Conservation (phyloP, 2,797 vertebrate species). For the Anisognathus igniventris region DNA sequence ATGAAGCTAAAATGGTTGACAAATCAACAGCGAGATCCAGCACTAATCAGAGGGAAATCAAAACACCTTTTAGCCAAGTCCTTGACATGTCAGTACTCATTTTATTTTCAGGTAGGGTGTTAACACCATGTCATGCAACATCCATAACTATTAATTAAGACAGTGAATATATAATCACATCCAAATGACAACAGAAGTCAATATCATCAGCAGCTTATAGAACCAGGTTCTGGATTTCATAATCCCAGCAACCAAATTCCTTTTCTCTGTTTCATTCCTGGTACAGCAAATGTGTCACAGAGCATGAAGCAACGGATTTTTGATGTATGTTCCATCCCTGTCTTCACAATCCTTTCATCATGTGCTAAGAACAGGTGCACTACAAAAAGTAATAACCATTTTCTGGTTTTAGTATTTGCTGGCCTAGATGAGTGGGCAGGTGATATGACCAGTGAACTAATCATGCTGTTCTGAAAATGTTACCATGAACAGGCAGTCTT, state of each 20-base stretch:
- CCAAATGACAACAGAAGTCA: not conserved
- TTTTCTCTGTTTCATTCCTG: not conserved
- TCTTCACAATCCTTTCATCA: not conserved
- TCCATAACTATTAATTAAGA: slow-evolving; percentile 23
- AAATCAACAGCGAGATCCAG: not conserved
- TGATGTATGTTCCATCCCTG: not conserved
- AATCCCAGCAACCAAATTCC: not conserved
- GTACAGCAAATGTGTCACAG: not conserved
- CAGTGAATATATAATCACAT: not conserved
- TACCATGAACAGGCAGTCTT: not conserved
- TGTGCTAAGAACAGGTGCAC: not conserved
- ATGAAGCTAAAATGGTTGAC: not conserved
- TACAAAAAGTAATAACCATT: not conserved
- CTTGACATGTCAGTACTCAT: not conserved
- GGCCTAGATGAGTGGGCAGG: not conserved
- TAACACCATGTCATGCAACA: not conserved
- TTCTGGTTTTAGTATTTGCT: not conserved
- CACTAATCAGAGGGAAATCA: not conserved
- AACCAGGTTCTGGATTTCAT: slow-evolving; percentile 4
- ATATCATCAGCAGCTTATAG: not conserved
- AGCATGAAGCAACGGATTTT: not conserved
- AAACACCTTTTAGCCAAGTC: not conserved
- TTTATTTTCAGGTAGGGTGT: not conserved
- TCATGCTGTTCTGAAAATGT: not conserved
- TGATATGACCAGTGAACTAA: not conserved